These are phyloP conservation scores for Austrolebias charrua DNA, from an alignment of 2,797 vertebrate genomes.

Conservation along the genomic window DNA sequence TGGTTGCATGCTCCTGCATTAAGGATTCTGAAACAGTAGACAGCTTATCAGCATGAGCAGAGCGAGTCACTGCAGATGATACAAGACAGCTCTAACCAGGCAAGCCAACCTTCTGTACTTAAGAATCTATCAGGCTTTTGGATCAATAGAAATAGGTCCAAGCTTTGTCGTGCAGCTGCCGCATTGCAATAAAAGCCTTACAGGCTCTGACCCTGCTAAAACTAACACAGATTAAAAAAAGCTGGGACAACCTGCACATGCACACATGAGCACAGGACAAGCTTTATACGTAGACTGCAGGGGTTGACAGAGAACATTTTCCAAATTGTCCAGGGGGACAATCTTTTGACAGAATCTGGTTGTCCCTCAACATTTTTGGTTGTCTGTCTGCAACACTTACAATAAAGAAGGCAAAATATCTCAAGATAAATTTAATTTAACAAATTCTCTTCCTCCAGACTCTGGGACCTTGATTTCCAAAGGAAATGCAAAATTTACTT, in stretches of 20 bases:
- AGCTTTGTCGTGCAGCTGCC: constrained; percentile 65
- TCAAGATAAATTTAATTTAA: too few relatives aligned
- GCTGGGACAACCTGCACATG: constrained; percentile 30
- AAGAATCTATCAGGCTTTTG: constrained; percentile 68
- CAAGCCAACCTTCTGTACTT: constrained; percentile 64
- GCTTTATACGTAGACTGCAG: background rate
- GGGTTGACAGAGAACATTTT: too few relatives aligned
- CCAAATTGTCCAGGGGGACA: too few relatives aligned
- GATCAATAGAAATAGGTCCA: constrained; percentile 65
- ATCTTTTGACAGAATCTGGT: too few relatives aligned
- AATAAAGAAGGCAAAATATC: too few relatives aligned
- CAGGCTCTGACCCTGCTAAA: constrained; percentile 50
- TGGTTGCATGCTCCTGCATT: background rate
- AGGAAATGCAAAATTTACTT: too few relatives aligned
- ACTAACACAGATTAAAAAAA: constrained; percentile 40
- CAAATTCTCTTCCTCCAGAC: too few relatives aligned
- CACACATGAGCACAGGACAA: constrained; percentile 1
- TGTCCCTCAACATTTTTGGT: too few relatives aligned
- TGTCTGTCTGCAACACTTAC: too few relatives aligned
- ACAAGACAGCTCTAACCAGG: constrained; percentile 53
- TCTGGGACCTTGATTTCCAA: too few relatives aligned
- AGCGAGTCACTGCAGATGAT: constrained; percentile 62
- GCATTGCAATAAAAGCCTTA: constrained; percentile 67
- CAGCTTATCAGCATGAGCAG: constrained; percentile 43
- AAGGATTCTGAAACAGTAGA: constrained; percentile 18